Evolutionary conservation across 2,113 vertebrate species (phyloP), one percentile per base, ranked within the genome.

Genomic region (Pseudorhombus dupliciocellatus): DNA sequence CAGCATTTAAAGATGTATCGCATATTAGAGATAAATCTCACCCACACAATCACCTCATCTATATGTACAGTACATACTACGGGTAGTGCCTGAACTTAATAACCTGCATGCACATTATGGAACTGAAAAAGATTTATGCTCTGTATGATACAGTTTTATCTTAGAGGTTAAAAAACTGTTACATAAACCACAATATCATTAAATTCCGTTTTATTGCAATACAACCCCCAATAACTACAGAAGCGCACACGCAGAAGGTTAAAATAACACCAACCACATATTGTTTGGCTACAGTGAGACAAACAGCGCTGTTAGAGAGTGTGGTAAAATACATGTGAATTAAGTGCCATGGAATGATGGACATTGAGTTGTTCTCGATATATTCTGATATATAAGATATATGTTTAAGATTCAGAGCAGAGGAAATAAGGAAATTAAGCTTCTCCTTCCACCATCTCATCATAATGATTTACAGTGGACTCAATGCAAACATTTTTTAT

Each of bases 171-270:
- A 95, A 96, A 91, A 94, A 76, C 92, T 93, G 94, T 94, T 94
- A n/a, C 93, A 95, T 94, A 95, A 96, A 95, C 95, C 93, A 95
- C 91, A 92, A 86, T 91, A 90, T 79, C 95, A 94, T 95, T 94
- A 94, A 94, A 1, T 95, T 95, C 94, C 94, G 95, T 95, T 96
- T 95, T 94, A 96, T 92, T 92, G 93, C 76, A 81, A 93, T 88
- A 95, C 94, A 94, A 93, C 93, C 92, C 87, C 87, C 93, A 95
- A 95, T 95, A 96, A 95, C 91, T 92, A 94, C 94, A 95, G 94
- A 93, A 94, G 91, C 89, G 54, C 26, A 94, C 12, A 53, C 15
- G 54, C 93, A 94, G 94, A 94, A 92, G 94, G 93, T 94, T 95
- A 94, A 93, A 94, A 95, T 91, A 93, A 93, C 93, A 91, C 88